Conservation (phyloP, 2,797 vertebrate species). For the Typhlichthys subterraneus region DNA sequence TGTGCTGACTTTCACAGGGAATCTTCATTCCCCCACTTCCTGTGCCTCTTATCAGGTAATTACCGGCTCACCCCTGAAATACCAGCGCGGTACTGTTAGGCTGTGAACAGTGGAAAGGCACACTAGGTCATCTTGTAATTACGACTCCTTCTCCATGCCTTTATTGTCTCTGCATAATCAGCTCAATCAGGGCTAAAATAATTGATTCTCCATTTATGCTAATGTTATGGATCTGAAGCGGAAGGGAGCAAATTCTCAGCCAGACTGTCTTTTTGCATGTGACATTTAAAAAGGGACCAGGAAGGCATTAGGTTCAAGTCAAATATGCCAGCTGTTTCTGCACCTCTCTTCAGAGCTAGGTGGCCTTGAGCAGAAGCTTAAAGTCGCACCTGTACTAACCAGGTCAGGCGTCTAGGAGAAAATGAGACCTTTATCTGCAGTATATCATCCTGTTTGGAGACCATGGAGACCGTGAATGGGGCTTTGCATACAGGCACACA, state of each 20-base stretch:
- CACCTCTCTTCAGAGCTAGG: slow-evolving; percentile 36
- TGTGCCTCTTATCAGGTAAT: slow-evolving; percentile 56
- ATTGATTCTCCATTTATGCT: slow-evolving; percentile 77
- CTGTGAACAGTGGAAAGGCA: slow-evolving; percentile 46
- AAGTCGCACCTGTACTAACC: slow-evolving; percentile 57
- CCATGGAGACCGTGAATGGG: slow-evolving; percentile 59
- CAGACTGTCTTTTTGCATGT: slow-evolving; percentile 68
- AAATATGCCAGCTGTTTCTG: slow-evolving; percentile 53
- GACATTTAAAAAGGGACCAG: slow-evolving; percentile 73
- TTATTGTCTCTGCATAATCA: slow-evolving; percentile 74
- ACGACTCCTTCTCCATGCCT: slow-evolving; percentile 63
- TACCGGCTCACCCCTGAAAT: slow-evolving; percentile 62
- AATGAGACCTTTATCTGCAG: slow-evolving; percentile 62
- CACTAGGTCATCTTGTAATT: slow-evolving; percentile 72
- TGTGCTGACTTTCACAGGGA: slow-evolving; percentile 19
- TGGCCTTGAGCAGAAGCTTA: slow-evolving; percentile 27
- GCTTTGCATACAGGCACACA: too few species aligned
- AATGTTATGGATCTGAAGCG: slow-evolving; percentile 71
- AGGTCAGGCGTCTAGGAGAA: slow-evolving; percentile 56
- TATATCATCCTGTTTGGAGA: slow-evolving; percentile 71
- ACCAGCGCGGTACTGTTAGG: slow-evolving; percentile 49
- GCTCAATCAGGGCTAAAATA: slow-evolving; percentile 68
- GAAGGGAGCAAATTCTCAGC: slow-evolving; percentile 68
- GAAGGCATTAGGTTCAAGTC: slow-evolving; percentile 58
- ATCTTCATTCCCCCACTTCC: slow-evolving; percentile 23